Evolutionary conservation across 2,797 vertebrate species (phyloP).

Genomic region (Sebastes cheni): DNA sequence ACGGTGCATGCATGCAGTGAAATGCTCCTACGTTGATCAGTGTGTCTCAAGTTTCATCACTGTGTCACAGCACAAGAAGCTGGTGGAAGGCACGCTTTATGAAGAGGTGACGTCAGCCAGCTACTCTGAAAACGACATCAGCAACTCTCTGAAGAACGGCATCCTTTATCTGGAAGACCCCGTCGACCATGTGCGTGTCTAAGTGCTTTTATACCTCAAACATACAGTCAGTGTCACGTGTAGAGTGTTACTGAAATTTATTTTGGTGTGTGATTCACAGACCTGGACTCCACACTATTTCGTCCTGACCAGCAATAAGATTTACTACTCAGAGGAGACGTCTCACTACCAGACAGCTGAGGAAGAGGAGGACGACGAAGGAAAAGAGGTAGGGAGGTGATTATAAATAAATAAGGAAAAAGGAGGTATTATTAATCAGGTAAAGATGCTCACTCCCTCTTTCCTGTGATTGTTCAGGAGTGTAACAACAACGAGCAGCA

Average conservation of each 20-base stretch:
- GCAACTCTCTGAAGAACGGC: constrained; percentile 97
- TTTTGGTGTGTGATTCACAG: constrained; percentile 66
- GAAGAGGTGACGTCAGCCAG: constrained; percentile 91
- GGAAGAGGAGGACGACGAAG: constrained; percentile 70
- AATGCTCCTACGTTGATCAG: neutral
- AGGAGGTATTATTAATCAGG: neutral
- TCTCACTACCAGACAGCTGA: constrained; percentile 90
- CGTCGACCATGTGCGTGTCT: constrained; percentile 90
- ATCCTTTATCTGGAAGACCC: constrained; percentile 97
- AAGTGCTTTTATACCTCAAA: neutral
- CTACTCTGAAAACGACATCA: constrained; percentile 97
- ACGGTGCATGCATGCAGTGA: neutral
- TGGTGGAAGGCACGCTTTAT: constrained; percentile 94
- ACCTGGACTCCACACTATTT: constrained; percentile 98
- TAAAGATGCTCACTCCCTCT: neutral
- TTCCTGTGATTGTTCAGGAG: constrained; percentile 71
- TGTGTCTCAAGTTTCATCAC: neutral
- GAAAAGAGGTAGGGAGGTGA: constrained; percentile 51
- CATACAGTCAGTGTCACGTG: no score
- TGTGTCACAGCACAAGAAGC: constrained; percentile 92
- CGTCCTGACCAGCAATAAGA: constrained; percentile 95
- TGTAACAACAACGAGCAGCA: constrained; percentile 95
- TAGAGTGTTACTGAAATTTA: neutral
- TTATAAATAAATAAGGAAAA: neutral
- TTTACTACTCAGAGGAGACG: constrained; percentile 97